Evolutionary conservation across 2,888 invertebrate genomes (phyloP), one percentile per base, ranked within the genome.

Genomic region (Caprella mutica): DNA sequence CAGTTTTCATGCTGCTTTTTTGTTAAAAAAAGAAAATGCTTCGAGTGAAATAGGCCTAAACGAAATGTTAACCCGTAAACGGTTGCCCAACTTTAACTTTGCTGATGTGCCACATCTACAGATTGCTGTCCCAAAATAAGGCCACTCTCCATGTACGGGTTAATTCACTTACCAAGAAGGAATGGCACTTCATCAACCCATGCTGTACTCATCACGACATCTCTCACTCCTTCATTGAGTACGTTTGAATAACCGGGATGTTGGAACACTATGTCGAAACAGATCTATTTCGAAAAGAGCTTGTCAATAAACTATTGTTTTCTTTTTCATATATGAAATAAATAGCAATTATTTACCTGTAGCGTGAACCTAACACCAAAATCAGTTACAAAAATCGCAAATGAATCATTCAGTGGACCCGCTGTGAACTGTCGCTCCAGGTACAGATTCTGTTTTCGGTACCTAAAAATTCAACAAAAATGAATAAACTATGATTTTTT

Each of bases 211-310:
- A 80, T 84, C 1, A 83, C 72, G 12, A 86, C 71, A 67, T 85
- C 80, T 19, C 76, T 80, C 1, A 84, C 68, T 1, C 76, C 74
- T 2, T 72, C 66, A 53, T 78, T 74, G 62, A 76, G 72, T 0
- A 80, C 74, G 12, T 81, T 72, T 58, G 78, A 75, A 8, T 83
- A 73, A 0, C 82, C 78, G 0, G 89, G 87, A 5, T 78, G 73
- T 67, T 81, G 77, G 73, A 85, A 89, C 66, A 88, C 71, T 8
- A 90, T 78, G 70, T 91, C 91, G 69, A 89, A 90, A 71, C 90
- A 90, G 46, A 83, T 82, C 70, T 63, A 55, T 17, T 38, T 4
- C 2, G 27, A 17, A 4, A 38, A 38, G n/a, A 38, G n/a, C n/a
- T 17, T 38, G n/a, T 17, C n/a, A n/a, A n/a, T n/a, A n/a, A n/a